These are phyloP conservation scores for Sarcophaga carnaria DNA, from an alignment of 2,888 invertebrate genomes.

Conservation along the genomic window DNA sequence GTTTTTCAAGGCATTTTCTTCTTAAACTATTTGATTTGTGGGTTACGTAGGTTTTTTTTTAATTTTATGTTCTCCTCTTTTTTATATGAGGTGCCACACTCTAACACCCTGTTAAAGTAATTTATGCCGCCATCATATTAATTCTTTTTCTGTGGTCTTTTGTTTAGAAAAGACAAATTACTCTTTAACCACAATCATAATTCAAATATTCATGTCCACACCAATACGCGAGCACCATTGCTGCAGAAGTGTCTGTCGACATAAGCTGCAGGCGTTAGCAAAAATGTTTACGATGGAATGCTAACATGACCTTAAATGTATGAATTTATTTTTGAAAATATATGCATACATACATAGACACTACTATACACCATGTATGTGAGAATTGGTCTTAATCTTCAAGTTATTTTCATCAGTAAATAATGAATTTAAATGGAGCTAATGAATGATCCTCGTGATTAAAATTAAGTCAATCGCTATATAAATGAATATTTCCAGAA, in stretches of 20 bases:
- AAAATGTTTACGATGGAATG: background rate
- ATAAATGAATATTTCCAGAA: too few relatives aligned
- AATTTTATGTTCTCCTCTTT: background rate
- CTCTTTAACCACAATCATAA: conserved; percentile 77
- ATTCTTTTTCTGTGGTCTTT: conserved; percentile 67
- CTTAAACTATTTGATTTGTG: conserved; percentile 64
- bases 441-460: too few relatives aligned
- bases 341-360: too few relatives aligned
- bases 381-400: too few relatives aligned
- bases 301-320: conserved; percentile 17
- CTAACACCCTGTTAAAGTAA: conserved; percentile 53
- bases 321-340: background rate
- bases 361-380: too few relatives aligned
- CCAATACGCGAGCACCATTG: conserved; percentile 43
- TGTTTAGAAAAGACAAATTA: conserved; percentile 75
- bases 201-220: conserved; percentile 72
- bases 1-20: conserved; percentile 16
- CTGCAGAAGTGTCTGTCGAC: background rate
- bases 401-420: too few relatives aligned
- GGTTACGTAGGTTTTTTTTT: conserved; percentile 22
- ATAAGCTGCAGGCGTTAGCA: conserved; percentile 45
- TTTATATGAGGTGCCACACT: conserved; percentile 8
- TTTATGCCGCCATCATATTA: conserved; percentile 63
- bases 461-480: too few relatives aligned
- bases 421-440: too few relatives aligned